Conservation (phyloP, 2,888 invertebrate species). For the Cerastis rubricosa region DNA sequence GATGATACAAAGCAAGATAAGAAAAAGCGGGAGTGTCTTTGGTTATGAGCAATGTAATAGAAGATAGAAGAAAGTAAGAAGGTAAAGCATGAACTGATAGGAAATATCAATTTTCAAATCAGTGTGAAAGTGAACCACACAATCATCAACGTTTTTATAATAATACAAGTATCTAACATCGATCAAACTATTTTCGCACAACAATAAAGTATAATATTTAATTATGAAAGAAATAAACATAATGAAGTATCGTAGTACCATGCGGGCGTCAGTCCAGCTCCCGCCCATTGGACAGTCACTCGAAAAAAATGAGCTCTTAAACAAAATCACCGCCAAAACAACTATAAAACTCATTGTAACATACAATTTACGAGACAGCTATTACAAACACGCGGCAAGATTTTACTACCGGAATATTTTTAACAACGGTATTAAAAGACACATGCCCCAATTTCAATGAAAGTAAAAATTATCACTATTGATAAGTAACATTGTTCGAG, state of each 20-base stretch:
- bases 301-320: constrained; percentile 76
- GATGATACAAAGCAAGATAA: constrained; percentile 25
- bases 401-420: constrained; percentile 42
- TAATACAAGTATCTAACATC: constrained; percentile 50
- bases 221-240: constrained; percentile 37
- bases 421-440: constrained; percentile 41
- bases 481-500: constrained; percentile 73
- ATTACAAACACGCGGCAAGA: constrained; percentile 39
- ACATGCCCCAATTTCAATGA: constrained; percentile 27
- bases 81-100: constrained; percentile 14
- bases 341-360: constrained; percentile 58
- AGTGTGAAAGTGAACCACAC: constrained; percentile 27
- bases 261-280: constrained; percentile 78
- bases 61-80: constrained; percentile 19
- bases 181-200: constrained; percentile 47
- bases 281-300: constrained; percentile 80
- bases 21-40: constrained; percentile 20
- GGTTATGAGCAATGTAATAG: constrained; percentile 21
- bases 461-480: constrained; percentile 25
- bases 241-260: constrained; percentile 76
- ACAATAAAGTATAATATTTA: constrained; percentile 45
- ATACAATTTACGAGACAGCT: constrained; percentile 50
- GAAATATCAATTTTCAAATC: neutral
- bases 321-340: constrained; percentile 70
- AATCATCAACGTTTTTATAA: constrained; percentile 45